Conservation (phyloP, 2,888 invertebrate species). For the Chymomyza caudatula region DNA sequence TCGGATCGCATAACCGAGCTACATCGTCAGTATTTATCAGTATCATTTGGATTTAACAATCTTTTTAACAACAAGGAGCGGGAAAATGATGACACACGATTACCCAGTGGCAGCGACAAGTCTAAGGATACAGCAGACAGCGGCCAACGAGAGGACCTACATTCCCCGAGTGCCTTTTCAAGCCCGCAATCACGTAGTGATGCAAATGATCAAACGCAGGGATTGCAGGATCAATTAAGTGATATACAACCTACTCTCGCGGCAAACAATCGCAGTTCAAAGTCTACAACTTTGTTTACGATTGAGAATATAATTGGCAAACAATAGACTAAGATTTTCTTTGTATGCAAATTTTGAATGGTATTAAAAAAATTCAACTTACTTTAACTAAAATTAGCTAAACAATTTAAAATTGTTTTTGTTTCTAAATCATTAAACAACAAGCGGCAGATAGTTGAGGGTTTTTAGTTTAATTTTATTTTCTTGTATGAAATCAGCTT, state of each 20-base stretch:
- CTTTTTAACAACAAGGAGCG: constrained; percentile 63
- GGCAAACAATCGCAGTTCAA: constrained; percentile 41
- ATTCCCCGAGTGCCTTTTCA: constrained; percentile 73
- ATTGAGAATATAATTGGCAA: constrained; percentile 78
- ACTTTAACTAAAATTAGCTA: neutral
- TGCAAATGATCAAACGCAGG: constrained; percentile 16
- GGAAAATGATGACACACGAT: constrained; percentile 1
- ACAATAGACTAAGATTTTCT: constrained; percentile 49
- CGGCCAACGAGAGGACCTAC: constrained; percentile 45
- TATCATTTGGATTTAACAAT: constrained; percentile 76
- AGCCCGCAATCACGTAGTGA: constrained; percentile 42
- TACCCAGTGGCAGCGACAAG: constrained; percentile 26
- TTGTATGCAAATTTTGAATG: neutral
- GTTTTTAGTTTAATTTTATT: constrained; percentile 41
- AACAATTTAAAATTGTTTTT: constrained; percentile 33
- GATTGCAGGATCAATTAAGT: constrained; percentile 31
- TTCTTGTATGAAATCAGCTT: constrained; percentile 59
- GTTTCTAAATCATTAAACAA: neutral
- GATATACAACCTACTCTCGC: constrained; percentile 11
- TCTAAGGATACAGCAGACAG: constrained; percentile 41
- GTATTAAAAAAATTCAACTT: neutral
- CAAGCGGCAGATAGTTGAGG: neutral
- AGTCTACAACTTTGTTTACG: constrained; percentile 69
- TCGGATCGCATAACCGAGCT: constrained; percentile 77
- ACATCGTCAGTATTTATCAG: constrained; percentile 76